These are phyloP conservation scores for Falco cherrug DNA, from an alignment of 2,797 vertebrate species.

Conservation along the genomic window DNA sequence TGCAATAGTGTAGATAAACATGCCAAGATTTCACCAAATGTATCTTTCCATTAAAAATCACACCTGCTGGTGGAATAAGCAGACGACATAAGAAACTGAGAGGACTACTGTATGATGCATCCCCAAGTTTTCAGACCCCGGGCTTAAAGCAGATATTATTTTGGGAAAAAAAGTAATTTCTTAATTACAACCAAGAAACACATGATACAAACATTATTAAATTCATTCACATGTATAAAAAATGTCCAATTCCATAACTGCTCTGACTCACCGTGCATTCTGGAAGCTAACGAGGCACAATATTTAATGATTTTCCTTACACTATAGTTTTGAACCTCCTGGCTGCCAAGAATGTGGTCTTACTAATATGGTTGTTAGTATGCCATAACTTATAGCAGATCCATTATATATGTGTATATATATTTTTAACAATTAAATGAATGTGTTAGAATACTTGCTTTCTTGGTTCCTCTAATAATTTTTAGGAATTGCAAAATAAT, in stretches of 20 bases:
- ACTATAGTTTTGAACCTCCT: background rate
- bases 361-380: background rate
- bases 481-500: background rate
- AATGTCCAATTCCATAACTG: background rate
- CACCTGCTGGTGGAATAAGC: background rate
- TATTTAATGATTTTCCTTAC: background rate
- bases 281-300: background rate
- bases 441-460: background rate
- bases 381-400: background rate
- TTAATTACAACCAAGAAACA: background rate
- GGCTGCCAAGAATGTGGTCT: background rate
- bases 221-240: background rate
- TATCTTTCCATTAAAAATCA: background rate
- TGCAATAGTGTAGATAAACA: background rate
- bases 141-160: background rate
- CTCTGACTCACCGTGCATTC: background rate
- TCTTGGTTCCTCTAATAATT: constrained; percentile 18
- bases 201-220: background rate
- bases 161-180: background rate
- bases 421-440: background rate
- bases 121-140: background rate
- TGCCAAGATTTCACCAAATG: background rate
- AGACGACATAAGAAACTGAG: background rate
- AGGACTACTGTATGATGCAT: background rate
- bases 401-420: background rate